Conservation (phyloP, 2,888 invertebrate species). For the Coecobrya sp. region DNA sequence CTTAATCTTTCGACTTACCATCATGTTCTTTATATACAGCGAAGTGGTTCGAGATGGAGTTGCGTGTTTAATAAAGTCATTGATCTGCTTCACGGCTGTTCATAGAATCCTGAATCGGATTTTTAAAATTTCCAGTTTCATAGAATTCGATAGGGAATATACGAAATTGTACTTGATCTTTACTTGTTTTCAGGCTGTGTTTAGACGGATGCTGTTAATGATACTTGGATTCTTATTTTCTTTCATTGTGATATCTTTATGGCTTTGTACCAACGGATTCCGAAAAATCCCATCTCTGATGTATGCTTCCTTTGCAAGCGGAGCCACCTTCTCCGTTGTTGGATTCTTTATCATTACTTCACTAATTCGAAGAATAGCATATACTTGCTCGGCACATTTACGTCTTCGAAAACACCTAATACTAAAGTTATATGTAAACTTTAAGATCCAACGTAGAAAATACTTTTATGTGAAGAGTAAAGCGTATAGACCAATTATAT, state of each 20-base stretch:
- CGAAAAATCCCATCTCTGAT: not conserved
- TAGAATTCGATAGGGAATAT: not conserved
- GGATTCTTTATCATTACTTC: not conserved
- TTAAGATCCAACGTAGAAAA: not conserved
- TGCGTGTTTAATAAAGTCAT: not conserved
- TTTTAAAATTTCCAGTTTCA: not conserved
- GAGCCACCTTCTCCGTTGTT: not conserved
- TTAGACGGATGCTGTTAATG: not conserved
- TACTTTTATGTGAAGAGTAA: not conserved
- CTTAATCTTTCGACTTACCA: not conserved
- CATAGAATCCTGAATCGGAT: not conserved
- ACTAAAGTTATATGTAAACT: too few species aligned
- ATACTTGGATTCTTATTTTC: not conserved
- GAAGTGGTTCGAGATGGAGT: not conserved
- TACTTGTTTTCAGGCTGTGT: not conserved
- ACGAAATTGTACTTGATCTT: not conserved
- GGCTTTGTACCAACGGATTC: not conserved
- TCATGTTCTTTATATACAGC: not conserved
- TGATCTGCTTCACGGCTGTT: not conserved
- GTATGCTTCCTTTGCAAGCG: not conserved
- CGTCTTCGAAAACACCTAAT: not conserved
- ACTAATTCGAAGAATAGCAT: not conserved
- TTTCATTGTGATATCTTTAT: not conserved
- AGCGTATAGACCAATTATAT: not conserved
- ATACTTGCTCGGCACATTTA: not conserved